Conservation (phyloP, 2,797 vertebrate species). For the Alosa sapidissima region DNA sequence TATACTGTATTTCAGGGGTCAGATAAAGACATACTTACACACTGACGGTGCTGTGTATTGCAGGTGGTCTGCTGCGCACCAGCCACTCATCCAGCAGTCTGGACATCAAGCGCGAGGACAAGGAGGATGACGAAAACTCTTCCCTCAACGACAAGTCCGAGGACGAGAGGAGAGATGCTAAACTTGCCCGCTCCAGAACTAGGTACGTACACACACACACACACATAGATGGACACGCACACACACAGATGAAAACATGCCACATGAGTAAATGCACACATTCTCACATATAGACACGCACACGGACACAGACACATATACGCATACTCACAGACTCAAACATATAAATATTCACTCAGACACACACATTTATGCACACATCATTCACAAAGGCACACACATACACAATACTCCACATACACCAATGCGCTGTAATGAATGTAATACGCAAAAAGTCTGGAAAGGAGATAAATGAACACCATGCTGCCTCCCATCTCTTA, state of each 20-base stretch:
- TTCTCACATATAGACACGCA: not conserved
- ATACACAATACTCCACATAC: too few species aligned
- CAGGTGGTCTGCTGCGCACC: constrained; percentile 75
- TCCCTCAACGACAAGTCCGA: constrained; percentile 85
- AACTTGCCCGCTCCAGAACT: constrained; percentile 70
- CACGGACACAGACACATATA: not conserved
- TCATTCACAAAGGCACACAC: too few species aligned
- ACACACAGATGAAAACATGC: too few species aligned
- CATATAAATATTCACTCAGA: not conserved
- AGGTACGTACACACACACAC: constrained; percentile 61
- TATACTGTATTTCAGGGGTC: too few species aligned
- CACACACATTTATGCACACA: too few species aligned
- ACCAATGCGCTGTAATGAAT: too few species aligned
- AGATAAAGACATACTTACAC: too few species aligned
- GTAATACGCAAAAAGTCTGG: too few species aligned
- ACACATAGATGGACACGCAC: not conserved
- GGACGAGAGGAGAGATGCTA: constrained; percentile 91
- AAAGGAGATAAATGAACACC: too few species aligned
- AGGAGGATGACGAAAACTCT: constrained; percentile 90
- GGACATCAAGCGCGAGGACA: constrained; percentile 89
- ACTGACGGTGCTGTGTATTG: not conserved
- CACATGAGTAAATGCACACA: not conserved
- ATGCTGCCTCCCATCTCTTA: too few species aligned
- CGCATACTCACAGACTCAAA: not conserved
- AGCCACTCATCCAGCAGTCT: constrained; percentile 65